Conservation (phyloP, 2,113 vertebrate species). For the Falcunculus frontatus region DNA sequence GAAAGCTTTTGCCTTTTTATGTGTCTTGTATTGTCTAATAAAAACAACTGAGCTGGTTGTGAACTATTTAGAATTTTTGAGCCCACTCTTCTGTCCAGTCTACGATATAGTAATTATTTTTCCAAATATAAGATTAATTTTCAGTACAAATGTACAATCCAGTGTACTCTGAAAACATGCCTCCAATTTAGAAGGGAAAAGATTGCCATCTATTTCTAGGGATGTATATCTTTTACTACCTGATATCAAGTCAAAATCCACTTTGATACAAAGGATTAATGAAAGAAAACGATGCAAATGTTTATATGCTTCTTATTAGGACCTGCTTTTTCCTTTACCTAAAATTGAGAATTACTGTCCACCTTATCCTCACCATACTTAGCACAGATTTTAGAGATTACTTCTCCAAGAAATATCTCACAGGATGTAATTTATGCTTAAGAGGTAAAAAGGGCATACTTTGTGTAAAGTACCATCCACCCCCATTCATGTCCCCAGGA, state of each 20-base stretch:
- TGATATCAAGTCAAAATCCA: constrained; percentile 1
- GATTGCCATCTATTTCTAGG: constrained; percentile 33
- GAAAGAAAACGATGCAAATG: background rate
- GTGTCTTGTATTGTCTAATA: background rate
- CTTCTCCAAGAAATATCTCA: background rate
- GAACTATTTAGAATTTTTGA: background rate
- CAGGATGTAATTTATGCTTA: background rate
- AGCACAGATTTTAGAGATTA: background rate
- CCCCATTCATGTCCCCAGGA: background rate
- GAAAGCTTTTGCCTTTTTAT: constrained; percentile 1
- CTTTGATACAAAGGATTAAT: background rate
- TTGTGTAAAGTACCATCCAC: background rate
- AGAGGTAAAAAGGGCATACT: background rate
- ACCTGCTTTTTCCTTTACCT: background rate
- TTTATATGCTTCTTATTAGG: background rate
- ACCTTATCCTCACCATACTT: background rate
- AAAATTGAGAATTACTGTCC: background rate
- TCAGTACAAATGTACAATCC: background rate
- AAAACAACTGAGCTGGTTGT: background rate
- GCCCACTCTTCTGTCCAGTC: background rate
- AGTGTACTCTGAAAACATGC: background rate
- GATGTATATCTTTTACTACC: background rate
- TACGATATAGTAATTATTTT: background rate
- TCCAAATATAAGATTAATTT: background rate
- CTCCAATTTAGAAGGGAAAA: background rate